Conservation (phyloP, 2,888 invertebrate genomes). For the Drosophila nr. perissopoda region DNA sequence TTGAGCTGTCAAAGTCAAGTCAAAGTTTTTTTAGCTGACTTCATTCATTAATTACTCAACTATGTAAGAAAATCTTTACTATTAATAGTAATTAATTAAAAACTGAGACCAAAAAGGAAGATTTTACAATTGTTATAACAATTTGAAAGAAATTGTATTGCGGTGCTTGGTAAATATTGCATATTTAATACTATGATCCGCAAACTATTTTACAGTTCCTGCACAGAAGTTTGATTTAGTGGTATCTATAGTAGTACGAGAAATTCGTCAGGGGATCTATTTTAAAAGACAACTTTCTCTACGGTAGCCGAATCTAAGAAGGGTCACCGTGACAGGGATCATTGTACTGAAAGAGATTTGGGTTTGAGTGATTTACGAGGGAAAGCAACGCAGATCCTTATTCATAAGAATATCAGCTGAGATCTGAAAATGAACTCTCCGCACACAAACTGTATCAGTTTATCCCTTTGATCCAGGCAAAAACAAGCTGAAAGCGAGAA, state of each 20-base stretch:
- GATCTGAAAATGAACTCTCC: slow-evolving; percentile 14
- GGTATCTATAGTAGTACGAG: not conserved
- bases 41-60: not conserved
- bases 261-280: slow-evolving; percentile 17
- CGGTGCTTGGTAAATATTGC: no score
- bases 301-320: slow-evolving; percentile 36
- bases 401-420: slow-evolving; percentile 30
- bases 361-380: slow-evolving; percentile 71
- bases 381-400: slow-evolving; percentile 33
- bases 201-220: not conserved
- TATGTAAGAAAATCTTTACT: not conserved
- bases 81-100: not conserved
- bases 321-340: slow-evolving; percentile 28
- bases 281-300: slow-evolving; percentile 29
- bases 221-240: not conserved
- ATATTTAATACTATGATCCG: not conserved
- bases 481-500: slow-evolving; percentile 16
- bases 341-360: slow-evolving; percentile 49
- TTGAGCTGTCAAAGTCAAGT: not conserved
- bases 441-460: slow-evolving; percentile 33
- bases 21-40: not conserved
- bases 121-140: not conserved
- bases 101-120: no score
- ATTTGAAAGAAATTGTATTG: no score
- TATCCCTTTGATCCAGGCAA: slow-evolving; percentile 43